Conservation (phyloP, 1,140 invertebrate genomes). For the Lethrus apterus region DNA sequence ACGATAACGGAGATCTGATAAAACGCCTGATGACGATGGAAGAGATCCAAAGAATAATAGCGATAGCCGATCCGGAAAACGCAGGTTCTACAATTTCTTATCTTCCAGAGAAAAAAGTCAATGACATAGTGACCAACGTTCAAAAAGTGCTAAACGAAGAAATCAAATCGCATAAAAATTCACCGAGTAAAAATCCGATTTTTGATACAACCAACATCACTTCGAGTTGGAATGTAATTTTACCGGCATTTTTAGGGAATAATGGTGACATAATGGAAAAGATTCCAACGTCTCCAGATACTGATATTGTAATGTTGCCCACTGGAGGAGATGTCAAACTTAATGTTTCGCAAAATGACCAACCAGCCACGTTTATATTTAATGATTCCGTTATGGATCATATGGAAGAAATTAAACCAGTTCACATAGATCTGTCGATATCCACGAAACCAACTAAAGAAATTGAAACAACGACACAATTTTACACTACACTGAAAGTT, state of each 20-base stretch:
- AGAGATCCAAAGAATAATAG: slow-evolving; percentile 75
- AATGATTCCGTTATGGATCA: too few species aligned
- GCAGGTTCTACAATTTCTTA: slow-evolving; percentile 29
- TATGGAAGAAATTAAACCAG: too few species aligned
- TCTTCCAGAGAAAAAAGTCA: slow-evolving; percentile 57
- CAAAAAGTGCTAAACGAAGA: slow-evolving; percentile 73
- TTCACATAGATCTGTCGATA: too few species aligned
- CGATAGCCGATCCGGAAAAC: slow-evolving; percentile 60
- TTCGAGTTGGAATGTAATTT: slow-evolving; percentile 69
- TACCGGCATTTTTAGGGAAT: slow-evolving; percentile 68
- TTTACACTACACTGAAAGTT: too few species aligned
- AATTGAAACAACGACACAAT: too few species aligned
- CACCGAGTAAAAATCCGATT: slow-evolving; percentile 44
- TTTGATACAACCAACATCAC: slow-evolving; percentile 62
- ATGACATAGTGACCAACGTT: slow-evolving; percentile 71
- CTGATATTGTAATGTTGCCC: too few species aligned
- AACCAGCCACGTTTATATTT: too few species aligned
- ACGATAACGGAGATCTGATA: slow-evolving; percentile 70
- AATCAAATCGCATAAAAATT: slow-evolving; percentile 54
- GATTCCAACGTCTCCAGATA: too few species aligned
- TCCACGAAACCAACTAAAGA: too few species aligned
- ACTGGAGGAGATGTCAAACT: too few species aligned
- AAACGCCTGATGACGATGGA: slow-evolving; percentile 74
- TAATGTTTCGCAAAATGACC: too few species aligned
- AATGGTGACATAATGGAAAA: too few species aligned